phyloP scores from a whole-genome alignment of 92 coral and sea anemone genomes.

The Diadumene lineata region DNA sequence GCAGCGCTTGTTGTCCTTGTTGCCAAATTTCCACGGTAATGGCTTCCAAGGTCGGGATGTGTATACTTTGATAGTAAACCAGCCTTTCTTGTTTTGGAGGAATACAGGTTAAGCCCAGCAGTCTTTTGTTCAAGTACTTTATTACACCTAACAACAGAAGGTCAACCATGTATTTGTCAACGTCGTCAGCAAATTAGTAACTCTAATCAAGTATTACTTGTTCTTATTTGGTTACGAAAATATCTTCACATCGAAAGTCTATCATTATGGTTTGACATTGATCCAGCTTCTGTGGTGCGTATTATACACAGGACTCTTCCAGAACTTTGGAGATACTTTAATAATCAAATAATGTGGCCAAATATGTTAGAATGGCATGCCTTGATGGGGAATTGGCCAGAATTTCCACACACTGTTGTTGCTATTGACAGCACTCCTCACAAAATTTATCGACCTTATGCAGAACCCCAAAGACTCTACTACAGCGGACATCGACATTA shows the following conservation, averaged over 20 bases:
- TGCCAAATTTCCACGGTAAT: slow-evolving; percentile 12
- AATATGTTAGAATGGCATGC: background rate
- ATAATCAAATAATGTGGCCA: slow-evolving; percentile 9
- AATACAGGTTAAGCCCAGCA: slow-evolving; percentile 1
- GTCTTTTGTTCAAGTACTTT: background rate
- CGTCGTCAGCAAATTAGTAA: background rate
- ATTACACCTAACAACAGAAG: background rate
- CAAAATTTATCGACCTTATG: background rate
- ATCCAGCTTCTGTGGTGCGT: slow-evolving; percentile 15
- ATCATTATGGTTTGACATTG: slow-evolving; percentile 8
- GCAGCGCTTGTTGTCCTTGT: background rate
- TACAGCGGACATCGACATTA: slow-evolving; percentile 2
- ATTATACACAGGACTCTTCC: slow-evolving; percentile 1
- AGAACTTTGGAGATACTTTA: slow-evolving; percentile 11
- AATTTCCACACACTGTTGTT: background rate
- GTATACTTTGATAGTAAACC: background rate
- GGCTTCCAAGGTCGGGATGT: slow-evolving; percentile 7
- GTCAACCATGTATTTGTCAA: background rate
- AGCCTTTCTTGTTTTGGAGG: slow-evolving; percentile 12
- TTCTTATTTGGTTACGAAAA: background rate
- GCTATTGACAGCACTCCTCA: background rate
- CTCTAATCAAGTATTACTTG: background rate
- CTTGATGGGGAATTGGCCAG: slow-evolving; percentile 8
- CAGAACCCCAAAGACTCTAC: background rate
- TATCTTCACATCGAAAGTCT: background rate